Evolutionary conservation across 2,797 vertebrate species (phyloP).

Genomic region (Silurus lanzhouensis): DNA sequence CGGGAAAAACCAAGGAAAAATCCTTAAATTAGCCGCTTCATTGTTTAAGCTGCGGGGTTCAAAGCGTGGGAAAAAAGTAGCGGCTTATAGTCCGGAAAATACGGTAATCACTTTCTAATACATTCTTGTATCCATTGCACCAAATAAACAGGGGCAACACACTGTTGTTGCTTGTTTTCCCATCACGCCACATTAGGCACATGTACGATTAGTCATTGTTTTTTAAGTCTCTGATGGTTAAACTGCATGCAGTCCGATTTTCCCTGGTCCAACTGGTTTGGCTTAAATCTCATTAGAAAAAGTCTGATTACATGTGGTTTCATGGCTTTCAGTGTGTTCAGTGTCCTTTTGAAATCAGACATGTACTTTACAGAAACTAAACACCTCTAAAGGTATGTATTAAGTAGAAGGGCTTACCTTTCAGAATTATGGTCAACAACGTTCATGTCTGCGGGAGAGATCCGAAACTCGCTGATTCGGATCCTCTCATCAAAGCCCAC

Average conservation of each 20-base stretch:
- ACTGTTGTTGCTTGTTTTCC: background rate
- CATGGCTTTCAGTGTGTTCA: background rate
- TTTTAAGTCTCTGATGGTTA: background rate
- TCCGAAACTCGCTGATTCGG: slow-evolving; percentile 92
- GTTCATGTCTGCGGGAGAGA: slow-evolving; percentile 86
- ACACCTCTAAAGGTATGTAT: background rate
- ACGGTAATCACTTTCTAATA: no score
- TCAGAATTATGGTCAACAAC: slow-evolving; percentile 88
- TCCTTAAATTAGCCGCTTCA: no score
- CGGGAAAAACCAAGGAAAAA: no score
- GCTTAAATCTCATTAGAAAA: background rate
- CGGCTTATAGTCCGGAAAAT: no score
- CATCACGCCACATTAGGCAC: background rate
- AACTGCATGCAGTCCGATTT: background rate
- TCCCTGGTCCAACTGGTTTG: background rate
- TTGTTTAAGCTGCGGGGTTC: no score
- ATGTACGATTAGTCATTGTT: background rate
- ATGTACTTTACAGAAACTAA: background rate
- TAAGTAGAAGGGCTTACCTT: slow-evolving; percentile 75
- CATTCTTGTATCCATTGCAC: no score
- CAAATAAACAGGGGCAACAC: no score
- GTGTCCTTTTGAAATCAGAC: background rate
- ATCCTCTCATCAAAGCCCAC: slow-evolving; percentile 85
- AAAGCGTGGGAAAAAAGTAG: no score
- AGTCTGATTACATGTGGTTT: background rate